Evolutionary conservation across 2,113 vertebrate genomes (phyloP).

Genomic region (Microtus richardsoni): DNA sequence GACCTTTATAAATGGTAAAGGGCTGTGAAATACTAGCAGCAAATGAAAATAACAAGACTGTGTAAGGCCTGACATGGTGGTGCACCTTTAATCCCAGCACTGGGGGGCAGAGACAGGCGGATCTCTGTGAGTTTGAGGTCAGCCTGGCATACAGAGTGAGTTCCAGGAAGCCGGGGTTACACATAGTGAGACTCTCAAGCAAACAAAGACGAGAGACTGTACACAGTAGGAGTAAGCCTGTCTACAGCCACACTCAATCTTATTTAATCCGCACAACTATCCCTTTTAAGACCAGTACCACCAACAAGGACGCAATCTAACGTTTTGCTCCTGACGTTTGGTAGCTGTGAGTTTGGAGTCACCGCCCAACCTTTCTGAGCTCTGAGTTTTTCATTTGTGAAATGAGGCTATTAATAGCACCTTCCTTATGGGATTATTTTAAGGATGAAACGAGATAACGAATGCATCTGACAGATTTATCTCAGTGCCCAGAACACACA

Average conservation of each 20-base stretch:
- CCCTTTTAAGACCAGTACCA: background rate
- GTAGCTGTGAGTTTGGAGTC: conserved; percentile 8
- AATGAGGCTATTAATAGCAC: conserved; percentile 58
- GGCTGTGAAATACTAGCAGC: background rate
- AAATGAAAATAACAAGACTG: background rate
- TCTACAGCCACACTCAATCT: background rate
- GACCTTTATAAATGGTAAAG: conserved; percentile 36
- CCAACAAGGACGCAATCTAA: background rate
- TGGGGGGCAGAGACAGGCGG: too few relatives aligned
- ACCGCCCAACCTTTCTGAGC: conserved; percentile 39
- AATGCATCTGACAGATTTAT: conserved; percentile 57
- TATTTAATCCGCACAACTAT: background rate
- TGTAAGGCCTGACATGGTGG: background rate
- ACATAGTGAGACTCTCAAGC: background rate
- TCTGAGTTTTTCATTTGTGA: conserved; percentile 52
- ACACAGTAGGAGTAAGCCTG: background rate
- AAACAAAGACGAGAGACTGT: background rate
- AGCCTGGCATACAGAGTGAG: background rate
- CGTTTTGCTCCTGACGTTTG: background rate
- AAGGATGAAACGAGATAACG: conserved; percentile 58
- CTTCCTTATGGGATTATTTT: conserved; percentile 55
- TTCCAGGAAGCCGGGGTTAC: background rate
- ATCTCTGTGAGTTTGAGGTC: background rate
- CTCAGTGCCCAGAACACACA: background rate
- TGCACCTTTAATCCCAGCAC: background rate